phyloP scores from a whole-genome alignment of 2,113 vertebrate genomes.

The Pterocles orientalis region DNA sequence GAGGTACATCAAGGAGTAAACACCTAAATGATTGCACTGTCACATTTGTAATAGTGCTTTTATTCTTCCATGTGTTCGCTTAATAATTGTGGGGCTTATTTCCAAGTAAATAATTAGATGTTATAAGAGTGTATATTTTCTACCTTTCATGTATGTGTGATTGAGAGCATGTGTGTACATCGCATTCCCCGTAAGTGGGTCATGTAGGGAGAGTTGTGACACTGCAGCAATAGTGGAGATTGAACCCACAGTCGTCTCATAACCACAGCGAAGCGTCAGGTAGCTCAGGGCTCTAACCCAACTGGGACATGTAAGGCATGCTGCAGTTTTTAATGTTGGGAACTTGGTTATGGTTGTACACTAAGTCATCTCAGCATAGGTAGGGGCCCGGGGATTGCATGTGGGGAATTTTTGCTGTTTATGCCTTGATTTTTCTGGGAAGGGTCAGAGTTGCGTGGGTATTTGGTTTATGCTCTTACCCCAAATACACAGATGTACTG shows the following conservation, averaged over 20 bases:
- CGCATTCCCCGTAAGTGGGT: background rate
- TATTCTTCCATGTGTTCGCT: background rate
- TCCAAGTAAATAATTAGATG: background rate
- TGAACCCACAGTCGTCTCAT: background rate
- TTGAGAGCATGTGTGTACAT: background rate
- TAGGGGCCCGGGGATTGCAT: background rate
- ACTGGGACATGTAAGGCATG: background rate
- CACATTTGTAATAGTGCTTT: background rate
- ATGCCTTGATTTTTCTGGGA: background rate
- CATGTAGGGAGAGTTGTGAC: background rate
- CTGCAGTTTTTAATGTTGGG: background rate
- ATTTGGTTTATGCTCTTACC: background rate
- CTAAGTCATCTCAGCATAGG: background rate
- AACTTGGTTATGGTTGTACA: background rate
- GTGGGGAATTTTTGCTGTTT: background rate
- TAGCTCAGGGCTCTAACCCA: background rate
- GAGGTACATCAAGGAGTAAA: background rate
- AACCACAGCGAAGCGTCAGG: background rate
- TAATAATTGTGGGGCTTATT: background rate
- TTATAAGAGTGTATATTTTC: background rate
- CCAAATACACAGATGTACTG: background rate
- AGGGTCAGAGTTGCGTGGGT: background rate
- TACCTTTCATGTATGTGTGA: rapidly evolving
- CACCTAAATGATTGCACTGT: background rate
- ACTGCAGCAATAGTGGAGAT: background rate